Percentiles rank a stretch among this genome's conserved stretches.
These are phyloP conservation scores for Ferrisia virgata DNA, from an alignment of 2,888 invertebrate genomes.

Conservation along the genomic window DNA sequence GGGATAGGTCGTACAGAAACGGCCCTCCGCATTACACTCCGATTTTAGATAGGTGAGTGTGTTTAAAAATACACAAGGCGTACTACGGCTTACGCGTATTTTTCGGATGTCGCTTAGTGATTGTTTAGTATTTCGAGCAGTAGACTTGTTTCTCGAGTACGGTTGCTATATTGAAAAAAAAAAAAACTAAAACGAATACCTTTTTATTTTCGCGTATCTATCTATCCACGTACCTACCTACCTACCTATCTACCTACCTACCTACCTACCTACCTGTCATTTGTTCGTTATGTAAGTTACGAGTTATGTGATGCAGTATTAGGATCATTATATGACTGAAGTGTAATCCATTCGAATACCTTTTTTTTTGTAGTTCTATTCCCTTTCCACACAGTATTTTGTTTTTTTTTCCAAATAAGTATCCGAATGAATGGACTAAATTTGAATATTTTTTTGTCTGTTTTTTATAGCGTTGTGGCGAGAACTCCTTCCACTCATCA, in stretches of 20 bases:
- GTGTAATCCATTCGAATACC: neutral
- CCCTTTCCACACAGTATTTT: no score
- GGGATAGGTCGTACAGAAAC: slow-evolving; percentile 56
- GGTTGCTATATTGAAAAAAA: no score
- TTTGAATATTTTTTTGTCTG: neutral
- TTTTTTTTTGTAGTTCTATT: no score
- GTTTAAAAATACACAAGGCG: neutral
- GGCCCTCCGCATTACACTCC: slow-evolving; percentile 54
- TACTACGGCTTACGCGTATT: neutral
- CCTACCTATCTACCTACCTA: neutral
- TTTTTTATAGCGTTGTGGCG: slow-evolving; percentile 46
- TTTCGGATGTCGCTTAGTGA: neutral
- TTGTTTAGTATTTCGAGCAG: no score
- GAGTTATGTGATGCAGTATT: neutral
- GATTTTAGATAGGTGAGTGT: slow-evolving; percentile 52
- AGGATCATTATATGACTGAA: neutral
- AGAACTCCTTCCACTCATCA: slow-evolving; percentile 47
- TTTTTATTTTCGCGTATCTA: no score
- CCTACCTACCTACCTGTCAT: neutral
- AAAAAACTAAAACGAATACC: no score
- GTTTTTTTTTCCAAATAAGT: neutral
- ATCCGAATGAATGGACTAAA: neutral
- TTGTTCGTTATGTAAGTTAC: neutral
- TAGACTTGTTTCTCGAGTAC: neutral
- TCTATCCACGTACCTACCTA: neutral